Percentiles rank a stretch among this genome's conserved stretches.
Evolutionary conservation across 2,888 invertebrate species (phyloP).

Genomic region (Perdita meconis): DNA sequence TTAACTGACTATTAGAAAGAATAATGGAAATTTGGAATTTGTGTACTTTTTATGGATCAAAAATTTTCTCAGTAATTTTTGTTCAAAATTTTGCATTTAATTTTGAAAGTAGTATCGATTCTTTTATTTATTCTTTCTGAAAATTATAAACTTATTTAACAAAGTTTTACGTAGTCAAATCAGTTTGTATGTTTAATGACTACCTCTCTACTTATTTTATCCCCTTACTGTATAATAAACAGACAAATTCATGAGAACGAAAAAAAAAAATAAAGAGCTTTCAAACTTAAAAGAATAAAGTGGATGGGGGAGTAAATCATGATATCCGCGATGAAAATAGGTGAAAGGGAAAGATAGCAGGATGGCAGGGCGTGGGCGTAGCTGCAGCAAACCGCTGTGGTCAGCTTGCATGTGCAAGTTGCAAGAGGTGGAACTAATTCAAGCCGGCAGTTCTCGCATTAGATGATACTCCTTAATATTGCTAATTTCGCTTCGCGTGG

Average conservation of each 20-base stretch:
- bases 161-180: too few relatives aligned
- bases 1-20: background rate
- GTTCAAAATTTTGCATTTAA: too few relatives aligned
- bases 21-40: background rate
- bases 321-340: background rate
- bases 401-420: conserved; percentile 59
- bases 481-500: conserved; percentile 64
- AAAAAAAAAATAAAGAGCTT: background rate
- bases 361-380: background rate
- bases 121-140: too few relatives aligned
- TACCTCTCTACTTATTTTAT: too few relatives aligned
- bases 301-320: conserved; percentile 10
- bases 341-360: background rate
- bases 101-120: too few relatives aligned
- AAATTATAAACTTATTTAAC: too few relatives aligned
- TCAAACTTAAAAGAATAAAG: background rate
- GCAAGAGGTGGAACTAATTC: conserved; percentile 69
- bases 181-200: too few relatives aligned
- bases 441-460: conserved; percentile 62
- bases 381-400: conserved; percentile 67
- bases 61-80: too few relatives aligned
- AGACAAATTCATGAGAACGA: too few relatives aligned
- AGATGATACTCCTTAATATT: conserved; percentile 70
- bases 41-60: too few relatives aligned
- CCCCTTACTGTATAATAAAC: too few relatives aligned